phyloP scores from a whole-genome alignment of 1,140 invertebrate species.

The Physella acuta region DNA sequence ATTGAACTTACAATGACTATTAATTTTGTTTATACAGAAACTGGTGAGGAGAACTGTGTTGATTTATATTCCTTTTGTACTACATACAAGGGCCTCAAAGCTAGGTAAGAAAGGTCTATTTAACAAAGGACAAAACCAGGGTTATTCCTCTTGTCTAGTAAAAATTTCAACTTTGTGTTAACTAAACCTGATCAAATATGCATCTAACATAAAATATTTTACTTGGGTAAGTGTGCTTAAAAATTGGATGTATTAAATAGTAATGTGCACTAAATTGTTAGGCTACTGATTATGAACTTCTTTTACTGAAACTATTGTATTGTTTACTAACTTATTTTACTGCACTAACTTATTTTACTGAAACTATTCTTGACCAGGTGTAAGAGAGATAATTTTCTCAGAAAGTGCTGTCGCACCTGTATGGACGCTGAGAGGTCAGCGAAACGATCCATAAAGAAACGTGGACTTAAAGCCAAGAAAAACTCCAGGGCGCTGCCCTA shows the following conservation, averaged over 20 bases:
- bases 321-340: neutral
- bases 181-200: neutral
- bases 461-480: too few relatives aligned
- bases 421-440: neutral
- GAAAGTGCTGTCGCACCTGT: conserved; percentile 9
- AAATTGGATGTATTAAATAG: neutral
- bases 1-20: too few relatives aligned
- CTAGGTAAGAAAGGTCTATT: too few relatives aligned
- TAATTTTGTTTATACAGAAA: too few relatives aligned
- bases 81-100: neutral
- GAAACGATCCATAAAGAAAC: neutral
- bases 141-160: neutral
- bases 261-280: neutral
- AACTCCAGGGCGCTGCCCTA: too few relatives aligned
- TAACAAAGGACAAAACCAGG: too few relatives aligned
- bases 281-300: neutral
- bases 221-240: neutral
- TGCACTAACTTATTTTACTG: neutral
- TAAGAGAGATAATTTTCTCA: neutral
- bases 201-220: neutral
- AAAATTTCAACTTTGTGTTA: neutral
- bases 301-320: too few relatives aligned
- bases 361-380: neutral
- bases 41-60: neutral
- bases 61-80: conserved; percentile 19